Evolutionary conservation across 2,113 vertebrate species (phyloP).

Genomic region (Raja brachyura): DNA sequence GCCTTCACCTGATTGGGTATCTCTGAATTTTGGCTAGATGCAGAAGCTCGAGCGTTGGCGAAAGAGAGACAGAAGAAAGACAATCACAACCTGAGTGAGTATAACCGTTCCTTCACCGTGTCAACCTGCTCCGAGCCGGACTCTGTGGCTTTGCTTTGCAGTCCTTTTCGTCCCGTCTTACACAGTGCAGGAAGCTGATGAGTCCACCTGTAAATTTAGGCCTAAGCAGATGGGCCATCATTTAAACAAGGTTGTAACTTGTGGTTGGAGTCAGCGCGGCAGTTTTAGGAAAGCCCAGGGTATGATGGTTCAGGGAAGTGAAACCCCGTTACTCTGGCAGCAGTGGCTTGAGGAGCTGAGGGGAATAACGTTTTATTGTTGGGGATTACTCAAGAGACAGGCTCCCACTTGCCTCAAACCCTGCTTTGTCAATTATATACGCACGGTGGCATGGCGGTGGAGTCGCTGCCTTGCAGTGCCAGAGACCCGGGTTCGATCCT

Average conservation of each 20-base stretch:
- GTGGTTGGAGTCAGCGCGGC: not conserved
- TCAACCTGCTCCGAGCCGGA: slow-evolving; percentile 52
- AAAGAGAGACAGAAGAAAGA: slow-evolving; percentile 98
- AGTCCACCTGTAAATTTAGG: no score
- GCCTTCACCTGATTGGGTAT: slow-evolving; percentile 19
- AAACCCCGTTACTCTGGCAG: no score
- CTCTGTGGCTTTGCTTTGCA: slow-evolving; percentile 49
- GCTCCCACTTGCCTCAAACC: not conserved
- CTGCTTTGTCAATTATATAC: no score
- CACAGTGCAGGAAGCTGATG: no score
- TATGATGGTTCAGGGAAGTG: no score
- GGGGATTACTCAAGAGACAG: not conserved
- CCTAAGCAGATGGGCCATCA: not conserved
- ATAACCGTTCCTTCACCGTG: slow-evolving; percentile 58
- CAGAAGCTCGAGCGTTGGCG: slow-evolving; percentile 82
- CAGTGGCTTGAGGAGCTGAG: no score
- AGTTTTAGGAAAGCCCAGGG: not conserved
- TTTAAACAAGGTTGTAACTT: not conserved
- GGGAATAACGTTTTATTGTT: not conserved
- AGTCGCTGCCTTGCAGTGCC: no score
- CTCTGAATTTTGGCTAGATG: slow-evolving; percentile 58
- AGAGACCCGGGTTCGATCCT: no score
- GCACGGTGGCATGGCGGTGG: no score
- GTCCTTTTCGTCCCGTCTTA: not conserved
- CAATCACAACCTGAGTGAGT: slow-evolving; percentile 97